Percentiles rank a stretch among this genome's conserved stretches.
phyloP scores from a whole-genome alignment of 2,797 vertebrate species.

The Anguilla marmorata region DNA sequence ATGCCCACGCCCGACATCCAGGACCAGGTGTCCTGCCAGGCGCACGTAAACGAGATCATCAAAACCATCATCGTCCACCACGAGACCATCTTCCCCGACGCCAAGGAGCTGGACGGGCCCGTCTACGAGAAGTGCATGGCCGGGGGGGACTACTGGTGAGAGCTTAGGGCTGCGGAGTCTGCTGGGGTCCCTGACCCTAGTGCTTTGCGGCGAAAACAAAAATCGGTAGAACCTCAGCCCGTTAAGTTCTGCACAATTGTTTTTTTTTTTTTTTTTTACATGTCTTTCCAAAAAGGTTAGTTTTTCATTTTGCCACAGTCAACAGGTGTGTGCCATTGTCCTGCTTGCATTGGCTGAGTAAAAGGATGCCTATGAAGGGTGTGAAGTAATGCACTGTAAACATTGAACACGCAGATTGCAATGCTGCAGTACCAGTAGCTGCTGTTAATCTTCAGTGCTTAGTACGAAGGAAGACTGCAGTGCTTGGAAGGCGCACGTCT shows the following conservation, averaged over 20 bases:
- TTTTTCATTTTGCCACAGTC: neutral
- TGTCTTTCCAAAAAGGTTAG: neutral
- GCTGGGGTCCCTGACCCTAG: no score
- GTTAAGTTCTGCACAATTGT: neutral
- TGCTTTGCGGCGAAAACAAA: no score
- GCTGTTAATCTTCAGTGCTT: neutral
- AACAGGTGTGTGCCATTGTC: neutral
- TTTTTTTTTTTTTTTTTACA: no score
- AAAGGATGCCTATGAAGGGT: neutral
- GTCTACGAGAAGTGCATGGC: slow-evolving; percentile 99
- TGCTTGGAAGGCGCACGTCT: neutral
- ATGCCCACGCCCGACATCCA: slow-evolving; percentile 95
- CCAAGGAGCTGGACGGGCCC: slow-evolving; percentile 93
- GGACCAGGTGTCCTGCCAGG: slow-evolving; percentile 97
- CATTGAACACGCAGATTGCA: neutral
- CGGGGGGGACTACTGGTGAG: slow-evolving; percentile 97
- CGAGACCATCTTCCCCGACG: slow-evolving; percentile 94
- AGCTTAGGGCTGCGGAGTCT: neutral
- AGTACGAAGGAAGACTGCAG: neutral
- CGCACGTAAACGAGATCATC: slow-evolving; percentile 95
- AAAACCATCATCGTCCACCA: slow-evolving; percentile 98
- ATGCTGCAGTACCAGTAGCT: neutral
- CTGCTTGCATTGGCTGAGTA: neutral
- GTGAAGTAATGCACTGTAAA: neutral
- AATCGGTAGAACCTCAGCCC: no score